A percentile compares a stretch with the other conserved stretches of the same genome.
Conservation (phyloP, 2,888 invertebrate species). For the Eupithecia subfuscata region DNA sequence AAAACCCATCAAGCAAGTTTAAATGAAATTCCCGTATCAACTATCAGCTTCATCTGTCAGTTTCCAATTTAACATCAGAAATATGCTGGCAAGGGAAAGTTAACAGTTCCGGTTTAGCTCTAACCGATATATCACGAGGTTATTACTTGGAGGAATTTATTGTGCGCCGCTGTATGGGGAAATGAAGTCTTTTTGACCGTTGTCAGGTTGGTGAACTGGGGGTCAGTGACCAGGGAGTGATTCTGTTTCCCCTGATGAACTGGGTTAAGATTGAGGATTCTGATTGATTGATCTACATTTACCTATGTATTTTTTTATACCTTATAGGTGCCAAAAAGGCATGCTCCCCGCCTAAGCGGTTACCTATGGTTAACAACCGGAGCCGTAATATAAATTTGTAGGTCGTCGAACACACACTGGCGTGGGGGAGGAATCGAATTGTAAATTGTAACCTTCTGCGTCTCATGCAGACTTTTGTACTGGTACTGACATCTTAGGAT, state of each 20-base stretch:
- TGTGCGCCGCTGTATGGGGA: conserved; percentile 7
- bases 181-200: conserved; percentile 10
- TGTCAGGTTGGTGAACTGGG: conserved; percentile 2
- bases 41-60: conserved; percentile 19
- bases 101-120: conserved; percentile 15
- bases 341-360: too few relatives aligned
- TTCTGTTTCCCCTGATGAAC: background rate
- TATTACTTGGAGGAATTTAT: conserved; percentile 22
- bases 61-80: conserved; percentile 22
- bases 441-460: background rate
- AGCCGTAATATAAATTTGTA: background rate
- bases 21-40: conserved; percentile 9
- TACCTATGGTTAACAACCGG: too few relatives aligned
- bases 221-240: conserved; percentile 3
- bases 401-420: background rate
- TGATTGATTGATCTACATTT: background rate
- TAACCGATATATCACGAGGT: conserved; percentile 26
- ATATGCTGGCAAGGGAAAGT: conserved; percentile 20
- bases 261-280: background rate
- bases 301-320: too few relatives aligned
- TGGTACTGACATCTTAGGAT: background rate
- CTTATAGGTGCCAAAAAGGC: too few relatives aligned
- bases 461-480: background rate
- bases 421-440: background rate
- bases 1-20: conserved; percentile 11